phyloP scores from a whole-genome alignment of 2,888 invertebrate species.

The Sturmia bella region DNA sequence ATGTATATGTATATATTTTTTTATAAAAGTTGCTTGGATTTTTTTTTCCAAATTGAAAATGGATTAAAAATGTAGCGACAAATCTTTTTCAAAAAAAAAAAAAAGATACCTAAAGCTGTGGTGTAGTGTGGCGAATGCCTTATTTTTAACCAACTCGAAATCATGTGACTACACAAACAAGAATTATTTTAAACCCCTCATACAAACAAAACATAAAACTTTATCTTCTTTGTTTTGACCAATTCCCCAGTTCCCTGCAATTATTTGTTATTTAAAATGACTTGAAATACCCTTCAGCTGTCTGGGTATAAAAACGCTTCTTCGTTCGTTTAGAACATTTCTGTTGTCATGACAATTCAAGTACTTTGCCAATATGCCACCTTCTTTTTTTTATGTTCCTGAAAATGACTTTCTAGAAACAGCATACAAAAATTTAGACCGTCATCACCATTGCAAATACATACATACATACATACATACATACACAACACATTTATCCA shows the following conservation, averaged over 20 bases:
- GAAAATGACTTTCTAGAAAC: constrained; percentile 27
- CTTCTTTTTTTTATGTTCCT: constrained; percentile 34
- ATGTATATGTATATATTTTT: too few relatives aligned
- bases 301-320: not conserved
- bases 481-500: not conserved
- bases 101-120: too few relatives aligned
- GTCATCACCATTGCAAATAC: not conserved
- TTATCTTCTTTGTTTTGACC: constrained; percentile 27
- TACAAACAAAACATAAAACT: constrained; percentile 2
- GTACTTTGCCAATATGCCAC: constrained; percentile 20
- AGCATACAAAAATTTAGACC: not conserved
- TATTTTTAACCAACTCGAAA: not conserved
- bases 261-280: not conserved
- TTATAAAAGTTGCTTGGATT: too few relatives aligned
- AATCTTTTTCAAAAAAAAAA: too few relatives aligned
- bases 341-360: constrained; percentile 56
- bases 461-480: too few relatives aligned
- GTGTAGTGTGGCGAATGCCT: too few relatives aligned
- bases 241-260: not conserved
- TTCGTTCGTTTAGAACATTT: constrained; percentile 7
- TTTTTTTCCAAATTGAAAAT: too few relatives aligned
- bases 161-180: constrained; percentile 20
- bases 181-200: not conserved
- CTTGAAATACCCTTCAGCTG: not conserved
- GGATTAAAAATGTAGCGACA: too few relatives aligned